A percentile compares a stretch with the other conserved stretches of the same genome.
These are phyloP conservation scores for Sciurus niger DNA, from an alignment of 2,113 vertebrate species.

Conservation along the genomic window DNA sequence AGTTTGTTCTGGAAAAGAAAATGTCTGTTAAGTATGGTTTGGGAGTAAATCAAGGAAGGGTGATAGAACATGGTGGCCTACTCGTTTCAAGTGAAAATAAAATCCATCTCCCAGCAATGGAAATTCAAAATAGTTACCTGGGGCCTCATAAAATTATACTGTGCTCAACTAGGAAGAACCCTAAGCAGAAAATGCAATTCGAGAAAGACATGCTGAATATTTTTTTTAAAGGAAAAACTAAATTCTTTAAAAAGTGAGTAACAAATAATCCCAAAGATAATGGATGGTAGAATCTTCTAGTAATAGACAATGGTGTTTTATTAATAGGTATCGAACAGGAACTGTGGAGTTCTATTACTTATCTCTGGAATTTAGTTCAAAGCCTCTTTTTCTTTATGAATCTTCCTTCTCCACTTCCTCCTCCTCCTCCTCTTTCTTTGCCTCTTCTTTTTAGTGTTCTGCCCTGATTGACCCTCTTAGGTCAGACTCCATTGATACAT, in stretches of 20 bases:
- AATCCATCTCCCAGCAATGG: neutral
- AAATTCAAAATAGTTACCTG: conserved; percentile 3
- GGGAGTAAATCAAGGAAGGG: neutral
- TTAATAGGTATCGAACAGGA: neutral
- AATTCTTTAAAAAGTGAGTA: neutral
- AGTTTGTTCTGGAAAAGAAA: neutral
- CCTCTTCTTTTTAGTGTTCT: neutral
- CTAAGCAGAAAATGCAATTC: neutral
- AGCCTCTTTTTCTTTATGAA: neutral
- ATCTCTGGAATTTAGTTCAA: neutral
- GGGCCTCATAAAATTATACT: neutral
- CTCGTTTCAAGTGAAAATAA: neutral
- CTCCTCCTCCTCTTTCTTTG: too few species aligned
- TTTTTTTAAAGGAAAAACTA: neutral
- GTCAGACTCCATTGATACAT: neutral
- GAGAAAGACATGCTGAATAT: neutral
- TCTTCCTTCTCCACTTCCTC: neutral
- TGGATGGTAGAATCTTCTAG: neutral
- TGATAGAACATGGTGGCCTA: neutral
- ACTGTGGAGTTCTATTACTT: neutral
- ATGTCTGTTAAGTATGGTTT: neutral
- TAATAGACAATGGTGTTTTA: neutral
- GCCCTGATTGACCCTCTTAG: neutral
- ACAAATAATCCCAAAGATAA: neutral
- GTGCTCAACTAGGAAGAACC: neutral